Evolutionary conservation across 1,140 invertebrate genomes (phyloP), one percentile per base, ranked within the genome.

Genomic region (Lordiphosa collinella): DNA sequence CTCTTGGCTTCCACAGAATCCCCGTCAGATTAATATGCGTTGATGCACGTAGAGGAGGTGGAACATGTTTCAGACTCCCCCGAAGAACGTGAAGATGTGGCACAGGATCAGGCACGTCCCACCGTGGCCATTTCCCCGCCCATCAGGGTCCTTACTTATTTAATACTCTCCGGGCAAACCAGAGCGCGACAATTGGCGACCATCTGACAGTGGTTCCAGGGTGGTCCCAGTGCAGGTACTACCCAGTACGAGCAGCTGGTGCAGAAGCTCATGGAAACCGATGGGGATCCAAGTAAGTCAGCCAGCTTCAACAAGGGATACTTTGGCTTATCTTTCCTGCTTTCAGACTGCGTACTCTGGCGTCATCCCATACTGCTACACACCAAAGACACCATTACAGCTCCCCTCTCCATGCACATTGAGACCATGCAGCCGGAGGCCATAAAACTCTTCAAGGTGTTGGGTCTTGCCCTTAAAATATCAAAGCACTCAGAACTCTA

Each of bases 391-490:
- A 94, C 94, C 40, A 95, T 97, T 40, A 92, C 93, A 0, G 94
- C 94, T 18, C 95, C 96, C 4, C 90, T 98, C 3, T 97, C 96
- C 14, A 90, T 98, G 25, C 95, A 96, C 16, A 95, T 95, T 1
- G 95, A 96, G 88, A 90, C 93, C 1, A 91, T 97, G 41, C 95
- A 98, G 89, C 92, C 92, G 13, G 96, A 98, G 91, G 97, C 97
- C 38, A 92, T 98, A 54, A 98, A 99, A 90, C 91, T 98, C 50
- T 98, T 98, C 86, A 98, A 98, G 92, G 96, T 97, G n/a, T n/a
- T n/a, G n/a, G n/a, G n/a, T n/a, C n/a, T n/a, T n/a, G n/a, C n/a
- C n/a, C n/a, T n/a, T n/a, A n/a, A n/a, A n/a, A n/a, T n/a, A n/a
- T n/a, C n/a, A n/a, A n/a, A n/a, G n/a, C n/a, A n/a, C n/a, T n/a